phyloP scores from a whole-genome alignment of 2,888 invertebrate species.

The Callosobruchus maculatus region DNA sequence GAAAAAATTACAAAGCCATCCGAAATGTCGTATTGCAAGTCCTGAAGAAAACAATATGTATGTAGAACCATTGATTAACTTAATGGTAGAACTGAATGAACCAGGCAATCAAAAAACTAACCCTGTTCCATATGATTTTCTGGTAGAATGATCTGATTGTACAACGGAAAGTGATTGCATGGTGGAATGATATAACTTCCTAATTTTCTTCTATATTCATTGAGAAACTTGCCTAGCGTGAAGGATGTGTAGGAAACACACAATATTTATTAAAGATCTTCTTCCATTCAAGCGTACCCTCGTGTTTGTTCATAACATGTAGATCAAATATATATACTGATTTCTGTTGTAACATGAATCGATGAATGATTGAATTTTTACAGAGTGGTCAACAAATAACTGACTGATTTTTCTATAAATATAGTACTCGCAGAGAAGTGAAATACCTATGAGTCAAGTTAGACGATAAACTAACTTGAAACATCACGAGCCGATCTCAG shows the following conservation, averaged over 20 bases:
- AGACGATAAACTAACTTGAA: too few relatives aligned
- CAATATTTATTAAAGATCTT: neutral
- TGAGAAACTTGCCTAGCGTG: neutral
- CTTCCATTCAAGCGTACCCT: neutral
- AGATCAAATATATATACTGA: neutral
- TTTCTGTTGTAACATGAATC: too few relatives aligned
- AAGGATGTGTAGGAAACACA: neutral
- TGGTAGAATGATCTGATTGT: neutral
- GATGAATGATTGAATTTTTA: too few relatives aligned
- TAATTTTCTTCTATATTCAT: neutral
- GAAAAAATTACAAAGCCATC: too few relatives aligned
- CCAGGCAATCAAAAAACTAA: neutral
- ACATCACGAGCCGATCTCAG: too few relatives aligned
- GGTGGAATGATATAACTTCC: neutral
- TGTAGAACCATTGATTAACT: too few relatives aligned
- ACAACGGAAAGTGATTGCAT: neutral
- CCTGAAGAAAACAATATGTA: too few relatives aligned
- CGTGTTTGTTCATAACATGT: neutral
- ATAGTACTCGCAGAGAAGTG: too few relatives aligned
- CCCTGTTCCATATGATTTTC: neutral
- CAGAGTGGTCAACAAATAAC: too few relatives aligned
- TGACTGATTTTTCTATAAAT: too few relatives aligned
- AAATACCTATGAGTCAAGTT: too few relatives aligned
- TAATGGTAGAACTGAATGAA: neutral
- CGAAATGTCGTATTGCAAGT: too few relatives aligned